Evolutionary conservation across 2,888 invertebrate genomes (phyloP).

Genomic region (Drosophila rubida): DNA sequence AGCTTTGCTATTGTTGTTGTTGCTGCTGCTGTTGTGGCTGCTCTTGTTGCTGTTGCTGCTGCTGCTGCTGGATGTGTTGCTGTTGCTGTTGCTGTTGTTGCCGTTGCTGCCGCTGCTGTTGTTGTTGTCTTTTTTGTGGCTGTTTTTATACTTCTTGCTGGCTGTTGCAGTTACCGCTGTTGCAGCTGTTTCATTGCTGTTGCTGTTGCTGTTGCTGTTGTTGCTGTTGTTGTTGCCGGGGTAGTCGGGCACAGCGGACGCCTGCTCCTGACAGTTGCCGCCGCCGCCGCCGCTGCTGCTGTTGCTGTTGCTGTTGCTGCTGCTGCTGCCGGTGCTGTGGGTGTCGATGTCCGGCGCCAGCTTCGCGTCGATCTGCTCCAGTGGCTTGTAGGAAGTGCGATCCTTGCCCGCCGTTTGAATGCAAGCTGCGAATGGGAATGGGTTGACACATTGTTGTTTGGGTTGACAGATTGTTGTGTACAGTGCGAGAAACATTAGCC

Average conservation of each 20-base stretch:
- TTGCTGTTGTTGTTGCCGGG: slow-evolving; percentile 36
- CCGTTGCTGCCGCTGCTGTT: slow-evolving; percentile 33
- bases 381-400: slow-evolving; percentile 88
- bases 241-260: slow-evolving; percentile 41
- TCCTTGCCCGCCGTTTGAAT: slow-evolving; percentile 89
- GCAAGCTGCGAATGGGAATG: slow-evolving; percentile 86
- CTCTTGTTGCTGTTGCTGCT: slow-evolving; percentile 20
- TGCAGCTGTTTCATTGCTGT: slow-evolving; percentile 41
- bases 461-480: slow-evolving; percentile 18
- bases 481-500: background rate
- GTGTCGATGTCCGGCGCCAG: slow-evolving; percentile 82
- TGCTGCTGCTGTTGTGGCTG: slow-evolving; percentile 45
- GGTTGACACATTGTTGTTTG: slow-evolving; percentile 17
- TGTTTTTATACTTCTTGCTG: slow-evolving; percentile 57
- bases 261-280: slow-evolving; percentile 56
- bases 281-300: slow-evolving; percentile 46
- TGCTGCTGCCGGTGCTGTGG: slow-evolving; percentile 71
- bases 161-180: slow-evolving; percentile 19
- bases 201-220: slow-evolving; percentile 24
- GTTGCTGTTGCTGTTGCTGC: slow-evolving; percentile 3
- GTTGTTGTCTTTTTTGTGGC: slow-evolving; percentile 62
- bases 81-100: slow-evolving; percentile 39
- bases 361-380: slow-evolving; percentile 86
- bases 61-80: slow-evolving; percentile 49
- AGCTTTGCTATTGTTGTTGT: slow-evolving; percentile 58